Evolutionary conservation across 1,140 invertebrate genomes (phyloP), one percentile per base, ranked within the genome.

Genomic region (Pentalonia nigronervosa): DNA sequence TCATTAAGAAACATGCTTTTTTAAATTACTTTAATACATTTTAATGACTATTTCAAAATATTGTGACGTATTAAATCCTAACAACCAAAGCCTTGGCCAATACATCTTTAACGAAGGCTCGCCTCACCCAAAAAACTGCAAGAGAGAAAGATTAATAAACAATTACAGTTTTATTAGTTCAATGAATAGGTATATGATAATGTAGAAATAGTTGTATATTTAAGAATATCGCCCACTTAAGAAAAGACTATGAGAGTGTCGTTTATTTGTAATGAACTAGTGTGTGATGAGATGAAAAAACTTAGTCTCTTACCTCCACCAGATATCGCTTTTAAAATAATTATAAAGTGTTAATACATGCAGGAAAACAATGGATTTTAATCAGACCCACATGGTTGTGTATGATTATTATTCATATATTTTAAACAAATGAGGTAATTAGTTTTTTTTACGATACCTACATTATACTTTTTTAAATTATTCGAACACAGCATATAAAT

Each of bases 341-440:
- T 30, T 60, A 92, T 50, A 47, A 84, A 41, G 20, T 50, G 76
- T 92, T 50, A 92, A 56, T 81, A 50, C 34, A 53, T 47, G 11
- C n/a, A n/a, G 9, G 20, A 86, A 93, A 93, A 93, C 91, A 93
- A 93, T 93, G 81, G 67, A 53, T 93, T 84, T 41, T 86, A 93
- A 93, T 93, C 91, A 84, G 91, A 93, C 91, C 81, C 91, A 86
- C 91, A 84, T 56, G 36, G 47, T 45, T 84, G 47, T 8, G 48
- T 30, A 53, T 84, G 76, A 50, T 83, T 91, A 91, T 76, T 91
- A 83, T 91, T 91, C 90, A 81, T 91, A 48, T 50, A 47, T 84
- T 84, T 50, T n/a, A 53, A 91, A 81, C 90, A 91, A 91, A 91
- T 34, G 90, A 91, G 47, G 30, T 50, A 91, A 91, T 91, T 91